These are phyloP conservation scores for Macrophya annulata DNA, from an alignment of 2,888 invertebrate genomes.

Conservation along the genomic window DNA sequence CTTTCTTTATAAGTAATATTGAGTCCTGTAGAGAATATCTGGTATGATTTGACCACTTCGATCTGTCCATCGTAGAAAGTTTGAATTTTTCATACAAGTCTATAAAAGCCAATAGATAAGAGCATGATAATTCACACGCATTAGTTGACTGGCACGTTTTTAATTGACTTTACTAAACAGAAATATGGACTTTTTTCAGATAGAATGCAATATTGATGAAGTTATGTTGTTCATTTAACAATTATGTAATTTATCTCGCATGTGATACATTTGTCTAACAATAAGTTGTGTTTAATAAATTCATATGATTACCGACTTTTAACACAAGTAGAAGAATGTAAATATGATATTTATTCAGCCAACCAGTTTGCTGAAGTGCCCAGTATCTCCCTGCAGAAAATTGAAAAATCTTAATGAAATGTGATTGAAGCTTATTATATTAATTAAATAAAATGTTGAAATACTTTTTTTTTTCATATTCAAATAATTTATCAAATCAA, in stretches of 20 bases:
- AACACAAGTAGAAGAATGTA: not conserved
- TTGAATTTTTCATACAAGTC: not conserved
- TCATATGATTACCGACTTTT: conserved; percentile 39
- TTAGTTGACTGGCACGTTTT: conserved; percentile 36
- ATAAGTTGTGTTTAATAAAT: conserved; percentile 39
- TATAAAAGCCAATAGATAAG: conserved; percentile 1
- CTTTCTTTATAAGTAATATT: not conserved
- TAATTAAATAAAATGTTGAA: conserved; percentile 32
- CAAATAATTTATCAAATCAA: conserved; percentile 59
- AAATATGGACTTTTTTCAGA: conserved; percentile 28
- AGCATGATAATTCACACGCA: conserved; percentile 36
- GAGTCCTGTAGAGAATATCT: not conserved
- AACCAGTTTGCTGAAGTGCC: not conserved
- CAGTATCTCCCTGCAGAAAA: conserved; percentile 1
- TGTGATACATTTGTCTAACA: conserved; percentile 39
- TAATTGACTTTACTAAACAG: not conserved
- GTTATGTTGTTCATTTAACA: conserved; percentile 35
- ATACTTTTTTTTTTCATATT: conserved; percentile 55
- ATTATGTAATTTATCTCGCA: conserved; percentile 50
- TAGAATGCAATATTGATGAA: conserved; percentile 42
- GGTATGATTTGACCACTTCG: not conserved
- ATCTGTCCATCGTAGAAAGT: not conserved
- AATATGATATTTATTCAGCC: conserved; percentile 28
- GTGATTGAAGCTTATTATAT: conserved; percentile 22
- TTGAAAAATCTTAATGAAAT: conserved; percentile 8